Evolutionary conservation across 2,888 invertebrate genomes (phyloP).

Genomic region (Caenorhabditis sulstoni): DNA sequence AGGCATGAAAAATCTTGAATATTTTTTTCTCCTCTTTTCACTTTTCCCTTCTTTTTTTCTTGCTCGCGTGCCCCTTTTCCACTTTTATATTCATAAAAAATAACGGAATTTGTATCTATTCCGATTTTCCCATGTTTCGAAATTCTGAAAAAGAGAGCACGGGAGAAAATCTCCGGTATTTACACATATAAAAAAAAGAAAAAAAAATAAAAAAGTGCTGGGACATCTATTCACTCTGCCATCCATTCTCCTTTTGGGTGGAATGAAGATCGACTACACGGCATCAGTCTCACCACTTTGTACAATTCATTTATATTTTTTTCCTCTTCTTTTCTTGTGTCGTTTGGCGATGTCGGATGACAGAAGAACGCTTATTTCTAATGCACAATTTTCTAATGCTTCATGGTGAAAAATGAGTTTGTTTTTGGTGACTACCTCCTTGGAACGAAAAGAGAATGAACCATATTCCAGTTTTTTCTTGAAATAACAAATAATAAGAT

Average conservation of each 20-base stretch:
- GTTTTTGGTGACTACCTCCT: slow-evolving; percentile 21
- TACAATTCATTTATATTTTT: slow-evolving; percentile 44
- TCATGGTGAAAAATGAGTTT: slow-evolving; percentile 52
- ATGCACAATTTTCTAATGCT: slow-evolving; percentile 50
- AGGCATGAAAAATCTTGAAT: too few species aligned
- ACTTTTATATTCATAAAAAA: slow-evolving; percentile 43
- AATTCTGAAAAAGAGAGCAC: slow-evolving; percentile 12
- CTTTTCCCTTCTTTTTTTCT: neutral
- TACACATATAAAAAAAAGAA: slow-evolving; percentile 14
- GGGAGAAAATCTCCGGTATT: neutral
- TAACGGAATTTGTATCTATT: slow-evolving; percentile 5
- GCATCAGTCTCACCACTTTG: slow-evolving; percentile 44
- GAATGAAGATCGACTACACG: slow-evolving; percentile 20
- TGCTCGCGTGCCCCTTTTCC: slow-evolving; percentile 20
- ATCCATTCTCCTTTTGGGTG: slow-evolving; percentile 14
- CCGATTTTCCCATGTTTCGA: slow-evolving; percentile 41
- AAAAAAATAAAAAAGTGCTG: neutral
- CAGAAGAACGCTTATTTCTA: slow-evolving; percentile 47
- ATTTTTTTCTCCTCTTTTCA: too few species aligned
- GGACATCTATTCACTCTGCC: neutral
- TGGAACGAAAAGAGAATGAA: neutral
- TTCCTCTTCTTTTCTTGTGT: neutral
- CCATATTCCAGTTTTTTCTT: neutral
- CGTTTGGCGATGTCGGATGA: neutral
- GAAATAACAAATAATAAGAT: slow-evolving; percentile 2